Evolutionary conservation across 2,888 invertebrate genomes (phyloP), one percentile per base, ranked within the genome.

Genomic region (Drosophila diplacantha): DNA sequence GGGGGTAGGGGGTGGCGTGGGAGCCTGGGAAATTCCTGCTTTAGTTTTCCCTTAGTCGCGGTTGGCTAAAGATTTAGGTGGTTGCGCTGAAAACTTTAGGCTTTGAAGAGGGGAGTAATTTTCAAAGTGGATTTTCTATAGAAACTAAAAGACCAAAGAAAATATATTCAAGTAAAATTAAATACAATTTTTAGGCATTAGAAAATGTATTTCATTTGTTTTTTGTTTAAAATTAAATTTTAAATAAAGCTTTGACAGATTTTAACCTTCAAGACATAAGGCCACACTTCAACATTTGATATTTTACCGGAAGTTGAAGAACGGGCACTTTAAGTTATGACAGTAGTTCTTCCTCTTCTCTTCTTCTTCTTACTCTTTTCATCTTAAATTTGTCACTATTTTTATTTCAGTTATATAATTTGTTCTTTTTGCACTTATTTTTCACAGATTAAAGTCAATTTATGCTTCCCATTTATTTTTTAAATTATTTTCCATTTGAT

Each of bases 31-130:
- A 46, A 31, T 31, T 44, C 38, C 43, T 12, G 16, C 22, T 34
- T 55, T 56, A 50, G 64, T 66, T 66, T 50, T 46, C 39, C 56
- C 14, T 35, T 47, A 62, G 62, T 47, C 46, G 62, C 60, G 60
- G 47, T 43, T 37, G 57, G 43, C 44, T 44, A 31, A 24, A 18
- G 58, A 58, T 35, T 43, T 20, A 26, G 18, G 18, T 18, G 24
- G 29, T 14, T 31, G n/a, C 16, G 44, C 18, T 1, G 14, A 16
- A 39, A 59, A 60, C 39, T 41, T 41, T 8, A n/a, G 39, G 16
- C 35, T n/a, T 26, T 44, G 16, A 11, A 2, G 0, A n/a, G 8
- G 11, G n/a, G 8, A 8, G 22, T 16, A 37, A 35, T 26, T 53
- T 53, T 16, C 1, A 1, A 22, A 29, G 29, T 20, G 29, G 53